Conservation (phyloP, 2,888 invertebrate genomes). For the Criorhina ranunculi region DNA sequence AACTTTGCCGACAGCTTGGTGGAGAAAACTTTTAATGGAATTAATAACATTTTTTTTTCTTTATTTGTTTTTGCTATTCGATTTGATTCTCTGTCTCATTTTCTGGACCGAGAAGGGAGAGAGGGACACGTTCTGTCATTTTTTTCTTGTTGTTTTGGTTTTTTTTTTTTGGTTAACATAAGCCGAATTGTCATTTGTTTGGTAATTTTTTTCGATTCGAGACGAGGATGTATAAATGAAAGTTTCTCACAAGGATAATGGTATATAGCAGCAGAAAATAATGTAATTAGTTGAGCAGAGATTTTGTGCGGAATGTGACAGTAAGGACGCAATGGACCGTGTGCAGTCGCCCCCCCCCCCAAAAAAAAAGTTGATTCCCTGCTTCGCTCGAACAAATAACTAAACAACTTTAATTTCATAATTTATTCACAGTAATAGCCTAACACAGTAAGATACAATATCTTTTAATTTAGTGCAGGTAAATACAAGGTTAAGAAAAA, state of each 20-base stretch:
- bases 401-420: no score
- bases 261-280: conserved; percentile 51
- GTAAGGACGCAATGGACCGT: conserved; percentile 16
- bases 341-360: background rate
- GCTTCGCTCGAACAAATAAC: conserved; percentile 45
- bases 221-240: conserved; percentile 39
- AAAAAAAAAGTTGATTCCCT: conserved; percentile 39
- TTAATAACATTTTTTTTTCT: conserved; percentile 33
- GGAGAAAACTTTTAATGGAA: conserved; percentile 47
- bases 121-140: no score
- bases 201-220: conserved; percentile 54
- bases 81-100: conserved; percentile 1
- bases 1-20: conserved; percentile 46
- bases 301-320: conserved; percentile 56
- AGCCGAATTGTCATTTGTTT: conserved; percentile 53
- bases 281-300: conserved; percentile 64
- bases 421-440: no score
- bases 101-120: no score
- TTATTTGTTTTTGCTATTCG: conserved; percentile 16
- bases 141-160: background rate
- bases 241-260: conserved; percentile 54
- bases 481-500: no score
- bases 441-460: no score
- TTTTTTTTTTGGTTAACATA: conserved; percentile 29
- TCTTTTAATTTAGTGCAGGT: no score